Base-by-base conservation (phyloP, 2,113 vertebrate genomes). In the Tretioscincus oriximinensis region DNA sequence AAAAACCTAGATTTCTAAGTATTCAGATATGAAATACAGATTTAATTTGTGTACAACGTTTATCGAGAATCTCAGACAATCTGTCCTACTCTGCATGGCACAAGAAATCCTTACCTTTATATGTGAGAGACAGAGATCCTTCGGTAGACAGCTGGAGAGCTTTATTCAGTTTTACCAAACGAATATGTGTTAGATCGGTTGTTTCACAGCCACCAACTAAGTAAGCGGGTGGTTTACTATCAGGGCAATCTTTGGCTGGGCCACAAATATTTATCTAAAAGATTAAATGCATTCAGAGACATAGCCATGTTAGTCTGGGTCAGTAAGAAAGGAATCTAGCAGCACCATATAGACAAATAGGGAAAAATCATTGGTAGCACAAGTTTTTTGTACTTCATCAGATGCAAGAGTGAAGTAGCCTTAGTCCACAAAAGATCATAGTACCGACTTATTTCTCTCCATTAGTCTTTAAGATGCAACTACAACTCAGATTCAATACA, bases 211-310 rank as follows among this genome's bases (percentile, higher is more conserved):
- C 98, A 0, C 95, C 93, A 61, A 92, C 93, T 2, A 84, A 65
- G 51, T 96, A 96, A 4, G 94, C 93, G 47, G 90, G 93, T 2
- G 86, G 60, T 0, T 71, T 26, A 0, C 93, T 81, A 5, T 24
- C 1, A n/a, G 95, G 96, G 4, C 98, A 99, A 0, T 71, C 70
- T 0, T 91, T 20, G 61, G 94, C 84, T 0, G 86, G n/a, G 8
- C 92, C 94, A 80, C 98, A 99, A 88, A 99, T 95, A 41, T 98
- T 99, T 63, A 99, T 85, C 97, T 98, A 85, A 9, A 87, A 85
- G 61, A 85, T 88, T 73, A 21, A 73, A 78, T 45, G 65, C 21
- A 67, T 9, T 35, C 35, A 41, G 35, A 41, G 35, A 2, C 35
- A 41, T 41, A 41, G 35, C 35, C 35, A 41, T 41, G 35, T 41